Conservation (phyloP, 2,888 invertebrate genomes). For the Orthosia gracilis region DNA sequence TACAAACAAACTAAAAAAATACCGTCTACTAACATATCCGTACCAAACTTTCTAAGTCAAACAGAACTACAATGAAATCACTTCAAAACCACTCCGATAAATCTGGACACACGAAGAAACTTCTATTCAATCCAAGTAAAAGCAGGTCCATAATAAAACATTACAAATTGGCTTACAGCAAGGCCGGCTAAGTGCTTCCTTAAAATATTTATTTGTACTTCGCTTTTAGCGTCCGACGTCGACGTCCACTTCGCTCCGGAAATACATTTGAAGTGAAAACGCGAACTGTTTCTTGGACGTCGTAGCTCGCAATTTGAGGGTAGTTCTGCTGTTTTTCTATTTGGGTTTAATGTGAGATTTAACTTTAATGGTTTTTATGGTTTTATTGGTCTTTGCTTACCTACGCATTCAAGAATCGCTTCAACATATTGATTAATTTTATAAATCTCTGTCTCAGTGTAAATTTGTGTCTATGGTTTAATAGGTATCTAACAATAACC, state of each 20-base stretch:
- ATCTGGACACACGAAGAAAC: conserved; percentile 52
- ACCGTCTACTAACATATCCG: background rate
- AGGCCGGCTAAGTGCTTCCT: conserved; percentile 70
- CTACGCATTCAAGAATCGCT: no score
- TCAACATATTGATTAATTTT: background rate
- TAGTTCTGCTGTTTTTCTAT: conserved; percentile 10
- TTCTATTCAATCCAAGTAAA: conserved; percentile 57
- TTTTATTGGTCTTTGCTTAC: no score
- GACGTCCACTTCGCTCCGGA: conserved; percentile 73
- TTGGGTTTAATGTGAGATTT: conserved; percentile 15
- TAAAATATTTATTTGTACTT: conserved; percentile 76
- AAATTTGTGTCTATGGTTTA: no score
- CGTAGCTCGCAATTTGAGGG: conserved; percentile 24
- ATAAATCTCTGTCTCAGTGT: background rate
- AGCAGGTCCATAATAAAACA: conserved; percentile 61
- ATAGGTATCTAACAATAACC: no score
- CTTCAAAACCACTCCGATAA: conserved; percentile 37
- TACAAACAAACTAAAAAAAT: no score
- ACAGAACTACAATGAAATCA: conserved; percentile 45
- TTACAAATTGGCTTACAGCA: conserved; percentile 70
- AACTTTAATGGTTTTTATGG: background rate
- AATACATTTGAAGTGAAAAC: conserved; percentile 65
- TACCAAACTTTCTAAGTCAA: conserved; percentile 28
- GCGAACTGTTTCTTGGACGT: conserved; percentile 48
- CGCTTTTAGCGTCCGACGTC: conserved; percentile 75